Percentiles rank a stretch among this genome's conserved stretches.
phyloP scores from a whole-genome alignment of 2,797 vertebrate genomes.

The Botia kubotai region DNA sequence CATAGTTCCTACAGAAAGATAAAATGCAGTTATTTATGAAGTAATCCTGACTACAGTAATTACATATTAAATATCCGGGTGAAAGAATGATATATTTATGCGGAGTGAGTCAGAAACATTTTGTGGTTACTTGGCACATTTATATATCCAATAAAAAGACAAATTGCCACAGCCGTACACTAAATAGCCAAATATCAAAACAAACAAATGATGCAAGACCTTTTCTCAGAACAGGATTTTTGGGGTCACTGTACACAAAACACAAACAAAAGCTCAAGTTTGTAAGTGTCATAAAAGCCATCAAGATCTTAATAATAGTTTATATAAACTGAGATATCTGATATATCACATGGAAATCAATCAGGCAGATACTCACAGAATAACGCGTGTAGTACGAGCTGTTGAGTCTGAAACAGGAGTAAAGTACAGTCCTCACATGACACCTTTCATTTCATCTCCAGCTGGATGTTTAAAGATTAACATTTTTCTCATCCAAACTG shows the following conservation, averaged over 20 bases:
- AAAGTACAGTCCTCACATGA: slow-evolving; percentile 83
- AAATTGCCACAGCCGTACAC: not conserved
- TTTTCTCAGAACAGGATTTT: not conserved
- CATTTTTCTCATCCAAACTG: slow-evolving; percentile 31
- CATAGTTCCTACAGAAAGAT: slow-evolving; percentile 35
- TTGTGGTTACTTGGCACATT: too few relatives aligned
- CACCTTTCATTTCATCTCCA: slow-evolving; percentile 59
- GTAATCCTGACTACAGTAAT: not conserved
- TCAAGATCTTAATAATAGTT: not conserved
- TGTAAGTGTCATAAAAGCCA: not conserved
- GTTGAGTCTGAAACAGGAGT: slow-evolving; percentile 62
- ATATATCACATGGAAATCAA: not conserved
- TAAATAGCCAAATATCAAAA: not conserved
- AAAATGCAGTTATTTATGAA: not conserved
- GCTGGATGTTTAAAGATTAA: slow-evolving; percentile 81
- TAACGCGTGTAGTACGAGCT: not conserved
- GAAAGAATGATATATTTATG: too few relatives aligned
- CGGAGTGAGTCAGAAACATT: too few relatives aligned
- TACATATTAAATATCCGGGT: too few relatives aligned
- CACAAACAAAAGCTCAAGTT: not conserved
- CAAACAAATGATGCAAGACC: not conserved
- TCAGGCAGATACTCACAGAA: slow-evolving; percentile 21
- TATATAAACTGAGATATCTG: too few relatives aligned
- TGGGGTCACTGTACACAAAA: not conserved
- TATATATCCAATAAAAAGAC: too few relatives aligned